Conservation (phyloP, 2,888 invertebrate genomes). For the Lepidocyrtinus sp. region DNA sequence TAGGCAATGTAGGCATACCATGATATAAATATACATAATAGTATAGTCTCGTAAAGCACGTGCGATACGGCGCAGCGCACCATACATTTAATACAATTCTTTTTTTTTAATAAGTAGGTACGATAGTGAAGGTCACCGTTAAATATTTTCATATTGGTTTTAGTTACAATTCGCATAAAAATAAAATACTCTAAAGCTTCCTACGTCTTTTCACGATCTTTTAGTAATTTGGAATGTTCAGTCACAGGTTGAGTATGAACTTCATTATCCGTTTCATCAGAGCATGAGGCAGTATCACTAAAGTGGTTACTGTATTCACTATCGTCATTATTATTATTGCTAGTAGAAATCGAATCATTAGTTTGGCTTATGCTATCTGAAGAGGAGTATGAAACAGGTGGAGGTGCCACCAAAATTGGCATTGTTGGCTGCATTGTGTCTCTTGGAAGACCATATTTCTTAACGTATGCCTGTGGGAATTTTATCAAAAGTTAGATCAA, state of each 20-base stretch:
- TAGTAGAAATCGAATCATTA: neutral
- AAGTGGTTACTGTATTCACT: neutral
- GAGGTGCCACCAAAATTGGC: neutral
- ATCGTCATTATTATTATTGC: constrained; percentile 6
- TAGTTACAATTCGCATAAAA: neutral
- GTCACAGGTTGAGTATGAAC: neutral
- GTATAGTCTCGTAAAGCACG: too few relatives aligned
- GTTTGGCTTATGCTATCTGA: constrained; percentile 12
- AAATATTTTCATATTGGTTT: neutral
- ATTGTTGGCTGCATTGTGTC: neutral
- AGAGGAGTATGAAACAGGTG: constrained; percentile 2
- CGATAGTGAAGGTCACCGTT: neutral
- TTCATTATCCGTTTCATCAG: constrained; percentile 5
- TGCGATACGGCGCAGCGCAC: too few relatives aligned
- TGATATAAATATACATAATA: too few relatives aligned
- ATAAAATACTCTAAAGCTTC: neutral
- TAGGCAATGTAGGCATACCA: neutral
- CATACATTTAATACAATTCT: too few relatives aligned
- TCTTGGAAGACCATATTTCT: constrained; percentile 22
- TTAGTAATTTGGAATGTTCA: constrained; percentile 35
- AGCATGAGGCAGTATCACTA: constrained; percentile 6
- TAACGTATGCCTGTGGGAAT: constrained; percentile 28
- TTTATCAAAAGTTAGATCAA: too few relatives aligned
- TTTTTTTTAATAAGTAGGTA: too few relatives aligned
- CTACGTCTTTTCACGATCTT: constrained; percentile 9